A percentile compares a stretch with the other conserved stretches of the same genome.
Conservation (phyloP, 2,888 invertebrate genomes). For the Dermolepida albohirtum region DNA sequence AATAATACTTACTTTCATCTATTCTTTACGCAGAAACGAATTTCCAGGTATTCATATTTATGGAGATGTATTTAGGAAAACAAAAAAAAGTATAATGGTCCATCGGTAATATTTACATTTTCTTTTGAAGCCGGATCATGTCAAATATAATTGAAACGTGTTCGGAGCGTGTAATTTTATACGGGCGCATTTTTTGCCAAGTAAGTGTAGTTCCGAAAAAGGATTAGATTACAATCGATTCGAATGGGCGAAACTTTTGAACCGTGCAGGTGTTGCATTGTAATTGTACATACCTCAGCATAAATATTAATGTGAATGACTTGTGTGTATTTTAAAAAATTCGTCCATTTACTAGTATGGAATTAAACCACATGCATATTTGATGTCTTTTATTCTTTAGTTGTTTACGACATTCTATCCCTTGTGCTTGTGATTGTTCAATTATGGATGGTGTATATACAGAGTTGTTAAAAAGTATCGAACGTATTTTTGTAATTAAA, state of each 20-base stretch:
- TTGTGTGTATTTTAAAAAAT: constrained; percentile 24
- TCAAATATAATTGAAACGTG: constrained; percentile 15
- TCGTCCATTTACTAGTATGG: constrained; percentile 5
- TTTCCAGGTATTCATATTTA: too few species aligned
- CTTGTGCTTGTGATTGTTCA: background rate
- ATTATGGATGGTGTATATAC: constrained; percentile 1
- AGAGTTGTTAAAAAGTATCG: background rate
- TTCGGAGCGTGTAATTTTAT: constrained; percentile 4
- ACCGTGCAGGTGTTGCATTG: constrained; percentile 11
- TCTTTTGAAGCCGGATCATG: constrained; percentile 5
- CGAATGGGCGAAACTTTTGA: background rate
- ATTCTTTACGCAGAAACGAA: too few species aligned
- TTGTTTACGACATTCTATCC: constrained; percentile 13
- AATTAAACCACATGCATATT: constrained; percentile 32
- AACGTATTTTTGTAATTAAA: too few species aligned
- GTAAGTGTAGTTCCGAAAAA: constrained; percentile 13
- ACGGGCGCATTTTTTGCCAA: background rate
- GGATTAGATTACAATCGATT: constrained; percentile 29
- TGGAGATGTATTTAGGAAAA: background rate
- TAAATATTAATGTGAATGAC: constrained; percentile 27
- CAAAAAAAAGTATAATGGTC: background rate
- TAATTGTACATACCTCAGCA: background rate
- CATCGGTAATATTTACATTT: constrained; percentile 11
- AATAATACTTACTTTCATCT: too few species aligned
- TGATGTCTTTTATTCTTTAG: constrained; percentile 18